Percentiles rank a stretch among this genome's conserved stretches.
These are phyloP conservation scores for Eulacestoma nigropectus DNA, from an alignment of 2,113 vertebrate species.

Conservation along the genomic window DNA sequence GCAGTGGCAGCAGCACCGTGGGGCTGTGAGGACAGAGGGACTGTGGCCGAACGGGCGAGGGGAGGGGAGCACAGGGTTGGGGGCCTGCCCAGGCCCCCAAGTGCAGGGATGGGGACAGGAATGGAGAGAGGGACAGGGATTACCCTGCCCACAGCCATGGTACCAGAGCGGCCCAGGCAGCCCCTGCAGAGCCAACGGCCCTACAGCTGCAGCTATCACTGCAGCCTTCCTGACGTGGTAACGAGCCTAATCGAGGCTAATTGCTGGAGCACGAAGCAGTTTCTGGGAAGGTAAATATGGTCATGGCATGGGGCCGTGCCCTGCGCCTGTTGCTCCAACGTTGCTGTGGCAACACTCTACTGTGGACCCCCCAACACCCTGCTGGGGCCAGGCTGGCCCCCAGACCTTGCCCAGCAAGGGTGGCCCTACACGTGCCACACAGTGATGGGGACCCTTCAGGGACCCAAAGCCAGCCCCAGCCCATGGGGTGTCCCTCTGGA, in stretches of 20 bases:
- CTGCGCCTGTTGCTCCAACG: background rate
- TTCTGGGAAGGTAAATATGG: constrained; percentile 63
- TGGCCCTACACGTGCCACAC: rapidly evolving
- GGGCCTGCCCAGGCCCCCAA: background rate
- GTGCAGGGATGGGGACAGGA: background rate
- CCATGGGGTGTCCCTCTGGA: background rate
- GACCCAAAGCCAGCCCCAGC: background rate
- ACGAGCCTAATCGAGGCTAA: constrained; percentile 55
- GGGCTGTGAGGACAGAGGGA: background rate
- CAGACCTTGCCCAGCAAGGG: background rate
- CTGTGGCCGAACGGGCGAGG: rapidly evolving
- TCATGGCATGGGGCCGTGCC: background rate
- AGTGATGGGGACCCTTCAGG: rapidly evolving
- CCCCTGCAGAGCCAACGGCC: background rate
- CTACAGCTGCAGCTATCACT: background rate
- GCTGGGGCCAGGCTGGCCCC: background rate
- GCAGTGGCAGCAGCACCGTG: rapidly evolving
- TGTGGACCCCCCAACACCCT: background rate
- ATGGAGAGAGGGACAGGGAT: background rate
- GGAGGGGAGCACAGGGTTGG: background rate
- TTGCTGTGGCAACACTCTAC: background rate
- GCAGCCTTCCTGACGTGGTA: background rate
- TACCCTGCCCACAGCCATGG: background rate
- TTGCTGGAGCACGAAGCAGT: constrained; percentile 37
- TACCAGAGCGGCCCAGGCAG: background rate